Conservation (phyloP, 2,113 vertebrate species). For the Sapayoa aenigma region DNA sequence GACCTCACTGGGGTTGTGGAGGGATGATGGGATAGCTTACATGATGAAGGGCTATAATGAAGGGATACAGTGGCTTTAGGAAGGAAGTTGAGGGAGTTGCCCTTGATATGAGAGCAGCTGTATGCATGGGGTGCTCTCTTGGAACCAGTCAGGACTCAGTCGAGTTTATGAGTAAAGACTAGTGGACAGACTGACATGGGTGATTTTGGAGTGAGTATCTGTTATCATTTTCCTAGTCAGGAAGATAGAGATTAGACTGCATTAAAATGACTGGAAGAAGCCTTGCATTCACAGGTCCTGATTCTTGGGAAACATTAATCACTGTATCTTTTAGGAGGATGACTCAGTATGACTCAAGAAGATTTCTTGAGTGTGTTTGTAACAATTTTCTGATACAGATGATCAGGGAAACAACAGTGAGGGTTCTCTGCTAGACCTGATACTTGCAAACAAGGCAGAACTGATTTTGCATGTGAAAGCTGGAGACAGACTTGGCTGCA, state of each 20-base stretch:
- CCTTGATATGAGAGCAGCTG: neutral
- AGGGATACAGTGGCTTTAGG: neutral
- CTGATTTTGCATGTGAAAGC: neutral
- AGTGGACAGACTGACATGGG: neutral
- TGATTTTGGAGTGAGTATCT: neutral
- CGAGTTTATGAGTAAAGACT: neutral
- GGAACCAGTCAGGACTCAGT: neutral
- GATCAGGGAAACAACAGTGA: neutral
- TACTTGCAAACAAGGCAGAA: neutral
- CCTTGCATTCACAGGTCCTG: neutral
- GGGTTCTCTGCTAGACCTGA: neutral
- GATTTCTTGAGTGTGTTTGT: neutral
- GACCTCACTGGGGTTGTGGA: neutral
- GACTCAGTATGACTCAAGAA: neutral
- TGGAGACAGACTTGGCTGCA: neutral
- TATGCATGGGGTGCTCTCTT: neutral
- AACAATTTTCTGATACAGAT: neutral
- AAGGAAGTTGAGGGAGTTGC: neutral
- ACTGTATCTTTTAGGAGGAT: neutral
- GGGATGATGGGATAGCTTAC: neutral
- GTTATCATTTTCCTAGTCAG: neutral
- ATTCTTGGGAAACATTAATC: neutral
- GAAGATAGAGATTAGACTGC: neutral
- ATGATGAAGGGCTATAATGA: neutral
- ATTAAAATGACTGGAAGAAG: neutral